Conservation (phyloP, 1,140 invertebrate genomes). For the Procambarus virginalis region DNA sequence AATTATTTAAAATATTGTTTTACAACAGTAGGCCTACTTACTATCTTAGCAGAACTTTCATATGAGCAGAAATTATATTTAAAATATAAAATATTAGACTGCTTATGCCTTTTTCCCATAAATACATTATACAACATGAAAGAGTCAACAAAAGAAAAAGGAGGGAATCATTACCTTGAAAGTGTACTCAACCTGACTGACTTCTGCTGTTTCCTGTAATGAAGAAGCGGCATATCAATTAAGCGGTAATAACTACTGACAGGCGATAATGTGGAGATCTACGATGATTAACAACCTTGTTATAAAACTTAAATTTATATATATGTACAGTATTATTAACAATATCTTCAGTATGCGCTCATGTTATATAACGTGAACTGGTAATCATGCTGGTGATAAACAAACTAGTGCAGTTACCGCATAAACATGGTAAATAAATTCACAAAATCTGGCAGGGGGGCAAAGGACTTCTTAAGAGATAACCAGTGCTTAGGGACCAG, state of each 20-base stretch:
- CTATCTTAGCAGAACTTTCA: too few species aligned
- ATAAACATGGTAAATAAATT: too few species aligned
- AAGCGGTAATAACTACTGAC: background rate
- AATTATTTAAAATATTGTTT: background rate
- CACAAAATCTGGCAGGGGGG: too few species aligned
- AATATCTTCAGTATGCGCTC: background rate
- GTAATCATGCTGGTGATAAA: too few species aligned
- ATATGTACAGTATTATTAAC: background rate
- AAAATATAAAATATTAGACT: background rate
- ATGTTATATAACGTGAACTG: too few species aligned
- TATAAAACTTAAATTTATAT: slow-evolving; percentile 3
- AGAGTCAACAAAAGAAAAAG: slow-evolving; percentile 15
- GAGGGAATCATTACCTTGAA: slow-evolving; percentile 66
- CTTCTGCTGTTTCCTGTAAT: slow-evolving; percentile 68
- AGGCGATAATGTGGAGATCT: slow-evolving; percentile 7
- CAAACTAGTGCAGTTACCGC: too few species aligned
- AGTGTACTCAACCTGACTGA: slow-evolving; percentile 70
- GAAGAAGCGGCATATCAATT: slow-evolving; percentile 30
- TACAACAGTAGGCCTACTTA: background rate
- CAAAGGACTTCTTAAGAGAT: too few species aligned
- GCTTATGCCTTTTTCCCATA: background rate
- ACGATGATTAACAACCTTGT: background rate
- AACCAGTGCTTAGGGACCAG: too few species aligned
- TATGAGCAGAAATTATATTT: background rate
- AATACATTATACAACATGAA: background rate